Evolutionary conservation across 2,113 vertebrate genomes (phyloP).

Genomic region (Dryoscopus gambensis): DNA sequence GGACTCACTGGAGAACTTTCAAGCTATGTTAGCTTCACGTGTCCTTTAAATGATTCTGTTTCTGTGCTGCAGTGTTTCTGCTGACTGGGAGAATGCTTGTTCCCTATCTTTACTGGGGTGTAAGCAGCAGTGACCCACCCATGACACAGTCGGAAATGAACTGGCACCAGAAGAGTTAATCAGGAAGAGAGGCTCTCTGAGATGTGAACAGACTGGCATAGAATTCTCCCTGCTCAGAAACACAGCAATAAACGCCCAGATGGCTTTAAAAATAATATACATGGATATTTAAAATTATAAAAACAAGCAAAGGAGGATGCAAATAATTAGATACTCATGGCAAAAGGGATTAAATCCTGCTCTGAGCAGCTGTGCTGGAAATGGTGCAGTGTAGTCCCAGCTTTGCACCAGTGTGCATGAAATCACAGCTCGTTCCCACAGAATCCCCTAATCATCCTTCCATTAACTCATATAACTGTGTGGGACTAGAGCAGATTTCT

Average conservation of each 20-base stretch:
- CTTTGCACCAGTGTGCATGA: neutral
- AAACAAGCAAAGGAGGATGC: neutral
- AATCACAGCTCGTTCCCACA: constrained; percentile 17
- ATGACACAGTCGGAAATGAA: neutral
- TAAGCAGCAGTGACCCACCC: neutral
- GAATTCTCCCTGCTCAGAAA: neutral
- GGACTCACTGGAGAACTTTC: neutral
- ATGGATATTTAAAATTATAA: neutral
- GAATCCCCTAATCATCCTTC: constrained; percentile 54
- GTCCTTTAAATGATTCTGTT: neutral
- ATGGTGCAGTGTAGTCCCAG: neutral
- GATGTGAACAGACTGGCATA: neutral
- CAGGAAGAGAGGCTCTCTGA: neutral
- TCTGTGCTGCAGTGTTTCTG: neutral
- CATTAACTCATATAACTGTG: constrained; percentile 65
- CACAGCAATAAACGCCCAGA: neutral
- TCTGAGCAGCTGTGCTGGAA: neutral
- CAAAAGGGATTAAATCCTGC: constrained; percentile 14
- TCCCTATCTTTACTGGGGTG: neutral
- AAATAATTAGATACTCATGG: neutral
- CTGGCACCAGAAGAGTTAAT: neutral
- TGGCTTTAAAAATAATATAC: neutral
- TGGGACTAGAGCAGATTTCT: constrained; percentile 63
- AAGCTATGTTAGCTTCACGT: neutral
- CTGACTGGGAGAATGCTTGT: neutral